Percentiles rank a stretch among this genome's conserved stretches.
Conservation (phyloP, 2,888 invertebrate species). For the Phalera bucephala region DNA sequence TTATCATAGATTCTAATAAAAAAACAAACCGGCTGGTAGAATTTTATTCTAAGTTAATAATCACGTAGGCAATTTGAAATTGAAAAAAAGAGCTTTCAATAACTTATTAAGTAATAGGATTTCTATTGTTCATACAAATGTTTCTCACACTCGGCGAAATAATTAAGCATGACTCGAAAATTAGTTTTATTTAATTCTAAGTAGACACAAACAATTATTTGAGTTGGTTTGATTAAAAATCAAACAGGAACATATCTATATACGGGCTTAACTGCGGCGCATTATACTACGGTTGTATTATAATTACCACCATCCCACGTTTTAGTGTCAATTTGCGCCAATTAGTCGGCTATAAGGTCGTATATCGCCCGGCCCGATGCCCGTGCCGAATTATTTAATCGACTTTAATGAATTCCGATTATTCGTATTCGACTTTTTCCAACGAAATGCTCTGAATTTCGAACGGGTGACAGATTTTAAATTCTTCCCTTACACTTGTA, state of each 20-base stretch:
- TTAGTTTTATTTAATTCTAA: slow-evolving; percentile 32
- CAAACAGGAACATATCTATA: slow-evolving; percentile 30
- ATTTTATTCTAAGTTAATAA: no score
- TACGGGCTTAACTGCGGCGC: slow-evolving; percentile 22
- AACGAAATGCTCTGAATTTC: slow-evolving; percentile 71
- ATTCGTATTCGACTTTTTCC: slow-evolving; percentile 65
- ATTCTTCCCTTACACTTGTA: slow-evolving; percentile 80
- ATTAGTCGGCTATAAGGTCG: slow-evolving; percentile 53
- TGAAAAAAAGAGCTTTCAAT: slow-evolving; percentile 5
- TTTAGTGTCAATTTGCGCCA: slow-evolving; percentile 60
- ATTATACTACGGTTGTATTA: slow-evolving; percentile 40
- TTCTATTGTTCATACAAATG: slow-evolving; percentile 15
- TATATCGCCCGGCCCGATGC: slow-evolving; percentile 44
- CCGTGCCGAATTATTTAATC: slow-evolving; percentile 64
- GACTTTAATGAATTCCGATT: slow-evolving; percentile 70
- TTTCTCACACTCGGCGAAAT: slow-evolving; percentile 34
- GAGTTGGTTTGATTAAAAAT: slow-evolving; percentile 29
- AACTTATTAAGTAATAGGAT: slow-evolving; percentile 11
- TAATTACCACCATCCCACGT: slow-evolving; percentile 49
- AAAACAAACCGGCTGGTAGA: no score
- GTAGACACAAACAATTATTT: slow-evolving; percentile 39
- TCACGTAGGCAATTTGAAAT: no score
- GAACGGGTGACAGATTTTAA: slow-evolving; percentile 80
- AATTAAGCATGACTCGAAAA: slow-evolving; percentile 33
- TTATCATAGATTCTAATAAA: no score